Base-by-base conservation (phyloP, 2,888 invertebrate genomes). In the Patella caerulea region DNA sequence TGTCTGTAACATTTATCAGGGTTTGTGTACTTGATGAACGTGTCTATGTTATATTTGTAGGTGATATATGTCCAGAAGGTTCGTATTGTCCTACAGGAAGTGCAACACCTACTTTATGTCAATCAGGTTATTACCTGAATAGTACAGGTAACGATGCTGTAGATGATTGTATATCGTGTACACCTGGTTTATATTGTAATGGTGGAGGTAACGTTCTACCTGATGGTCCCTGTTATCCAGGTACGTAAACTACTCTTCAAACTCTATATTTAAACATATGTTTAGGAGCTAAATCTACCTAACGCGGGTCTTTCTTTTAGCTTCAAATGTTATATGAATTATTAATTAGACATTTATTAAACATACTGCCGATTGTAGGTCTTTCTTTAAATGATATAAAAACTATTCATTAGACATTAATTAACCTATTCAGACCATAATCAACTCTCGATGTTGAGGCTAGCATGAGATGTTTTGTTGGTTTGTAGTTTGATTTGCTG, bases 61-160 rank as follows among this genome's bases (percentile, higher is more conserved):
- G 90, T 77, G 85, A 87, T 75, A 85, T 87, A 29, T 90, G 90
- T 80, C 87, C 88, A n/a, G 78, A 75, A 19, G 89, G 89, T 70
- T 59, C 85, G 29, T 88, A 86, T 75, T 89, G 89, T 78, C 86
- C 86, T n/a, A 76, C 54, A 54, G 88, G 88, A 15, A 87, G 86
- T 76, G 15, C 80, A 1, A 79, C 86, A 2, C 87, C 87, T 3
- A 78, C 78, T 1, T 83, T 85, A 2, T 89, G 89, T 75, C 83
- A 82, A 19, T 77, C 86, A 14, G 87, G 89, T 2, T 83, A 80
- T 52, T 89, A 82, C 80, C 79, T 88, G 34, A 87, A 88, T 80
- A 85, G 87, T 74, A 87, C 88, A 12, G 88, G 89, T 52, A 88
- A 86, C 73, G 81, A 80, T 72, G 85, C 83, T 24, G 76, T 76